Evolutionary conservation across 2,888 invertebrate species (phyloP), one percentile per base, ranked within the genome.

Genomic region (Tiliacea citrago): DNA sequence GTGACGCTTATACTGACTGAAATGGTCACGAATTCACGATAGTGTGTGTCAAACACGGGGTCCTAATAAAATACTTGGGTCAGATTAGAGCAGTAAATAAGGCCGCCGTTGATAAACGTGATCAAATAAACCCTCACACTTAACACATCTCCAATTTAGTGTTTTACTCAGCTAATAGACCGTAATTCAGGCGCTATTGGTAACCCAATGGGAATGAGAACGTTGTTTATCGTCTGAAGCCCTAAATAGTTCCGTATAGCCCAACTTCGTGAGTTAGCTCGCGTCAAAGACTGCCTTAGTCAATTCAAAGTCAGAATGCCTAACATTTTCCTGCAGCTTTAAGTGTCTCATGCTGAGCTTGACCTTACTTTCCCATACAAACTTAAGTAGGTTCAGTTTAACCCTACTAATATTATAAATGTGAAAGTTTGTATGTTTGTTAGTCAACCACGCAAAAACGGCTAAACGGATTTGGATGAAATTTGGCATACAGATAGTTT

Each of bases 81-180:
- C 66, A 16, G 24, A 75, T 71, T 57, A 70, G 42, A 35, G 12
- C 24, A 39, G 57, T 79, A 79, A 62, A 77, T 55, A 69, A 53
- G 18, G 60, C 12, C 67, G 29, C n/a, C n/a, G 55, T 42, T 66
- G 53, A 24, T n/a, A 62, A 29, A 63, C 29, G 57, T 73, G 57
- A 62, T 55, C 69, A 79, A 79, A 69, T 82, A 82, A 66, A 71
- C 53, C 49, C 39, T 45, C 49, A 61, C 39, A 68, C 42, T 61
- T 45, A 57, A 74, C 66, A 68, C 63, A 29, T 73, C 39, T 75
- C 55, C 45, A 73, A 58, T n/a, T 10, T 67, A 5, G 29, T 47
- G 39, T 49, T 68, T 42, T 61, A 42, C 42, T 65, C 13, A 47
- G 57, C 51, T 57, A 58, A 42, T 68, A 49, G 29, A 63, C 53